A percentile compares a stretch with the other conserved stretches of the same genome.
Evolutionary conservation across 1,140 invertebrate genomes (phyloP).

Genomic region (Trypoxylus dichotomus): DNA sequence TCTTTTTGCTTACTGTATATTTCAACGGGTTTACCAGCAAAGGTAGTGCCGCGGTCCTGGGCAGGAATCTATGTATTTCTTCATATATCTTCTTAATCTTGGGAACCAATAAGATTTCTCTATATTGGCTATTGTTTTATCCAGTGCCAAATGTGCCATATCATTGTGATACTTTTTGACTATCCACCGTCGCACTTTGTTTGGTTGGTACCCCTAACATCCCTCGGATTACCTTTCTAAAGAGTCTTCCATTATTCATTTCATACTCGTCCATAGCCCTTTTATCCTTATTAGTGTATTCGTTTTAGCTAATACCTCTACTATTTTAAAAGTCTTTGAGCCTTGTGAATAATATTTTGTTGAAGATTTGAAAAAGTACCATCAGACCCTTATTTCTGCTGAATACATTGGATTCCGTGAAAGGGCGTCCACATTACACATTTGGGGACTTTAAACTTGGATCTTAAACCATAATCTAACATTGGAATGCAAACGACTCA

Average conservation of each 20-base stretch:
- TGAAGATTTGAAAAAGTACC: no score
- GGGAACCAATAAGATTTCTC: constrained; percentile 37
- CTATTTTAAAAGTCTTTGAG: no score
- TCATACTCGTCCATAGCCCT: not conserved
- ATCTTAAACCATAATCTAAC: no score
- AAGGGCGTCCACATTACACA: no score
- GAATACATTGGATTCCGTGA: no score
- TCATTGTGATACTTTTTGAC: constrained; percentile 35
- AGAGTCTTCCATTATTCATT: constrained; percentile 9
- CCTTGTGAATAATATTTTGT: no score
- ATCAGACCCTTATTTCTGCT: no score
- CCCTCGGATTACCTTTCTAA: not conserved
- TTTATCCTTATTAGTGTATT: not conserved
- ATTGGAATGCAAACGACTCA: no score
- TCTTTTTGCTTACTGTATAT: not conserved
- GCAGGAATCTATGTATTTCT: constrained; percentile 26
- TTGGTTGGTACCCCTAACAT: constrained; percentile 35
- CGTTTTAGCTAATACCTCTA: not conserved
- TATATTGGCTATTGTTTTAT: constrained; percentile 37
- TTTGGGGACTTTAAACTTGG: no score
- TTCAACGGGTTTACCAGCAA: constrained; percentile 6
- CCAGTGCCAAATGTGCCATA: constrained; percentile 32
- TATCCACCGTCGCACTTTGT: constrained; percentile 31
- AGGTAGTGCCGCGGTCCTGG: not conserved
- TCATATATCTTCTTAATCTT: constrained; percentile 34